phyloP scores from a whole-genome alignment of 2,113 vertebrate genomes.

The Sterrhoptilus dennistouni region DNA sequence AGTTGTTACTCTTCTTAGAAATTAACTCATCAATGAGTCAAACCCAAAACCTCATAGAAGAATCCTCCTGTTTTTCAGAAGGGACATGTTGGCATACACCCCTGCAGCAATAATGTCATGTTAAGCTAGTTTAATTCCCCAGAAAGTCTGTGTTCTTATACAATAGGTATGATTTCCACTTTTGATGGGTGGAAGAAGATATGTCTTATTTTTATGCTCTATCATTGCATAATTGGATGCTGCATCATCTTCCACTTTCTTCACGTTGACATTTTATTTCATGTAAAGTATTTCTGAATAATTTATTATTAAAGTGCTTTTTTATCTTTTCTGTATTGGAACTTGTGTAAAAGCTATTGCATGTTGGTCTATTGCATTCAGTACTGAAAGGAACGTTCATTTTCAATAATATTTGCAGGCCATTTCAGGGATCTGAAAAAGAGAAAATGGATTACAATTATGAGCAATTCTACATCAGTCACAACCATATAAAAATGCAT shows the following conservation, averaged over 20 bases:
- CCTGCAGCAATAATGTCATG: background rate
- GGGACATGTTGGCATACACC: background rate
- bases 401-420: background rate
- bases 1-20: background rate
- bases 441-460: background rate
- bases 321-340: background rate
- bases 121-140: background rate
- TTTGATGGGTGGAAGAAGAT: background rate
- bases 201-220: background rate
- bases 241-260: background rate
- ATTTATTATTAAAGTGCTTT: constrained; percentile 47
- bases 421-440: background rate
- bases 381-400: background rate
- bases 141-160: background rate
- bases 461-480: background rate
- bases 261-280: background rate
- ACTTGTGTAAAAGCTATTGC: background rate
- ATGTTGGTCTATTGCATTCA: background rate
- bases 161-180: background rate
- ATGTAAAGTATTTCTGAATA: constrained; percentile 28
- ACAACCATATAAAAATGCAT: background rate
- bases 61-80: background rate
- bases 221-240: background rate
- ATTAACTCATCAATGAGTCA: background rate
- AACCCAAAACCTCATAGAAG: background rate